phyloP scores from a whole-genome alignment of 2,888 invertebrate genomes.

The Ormyrus pomaceus region DNA sequence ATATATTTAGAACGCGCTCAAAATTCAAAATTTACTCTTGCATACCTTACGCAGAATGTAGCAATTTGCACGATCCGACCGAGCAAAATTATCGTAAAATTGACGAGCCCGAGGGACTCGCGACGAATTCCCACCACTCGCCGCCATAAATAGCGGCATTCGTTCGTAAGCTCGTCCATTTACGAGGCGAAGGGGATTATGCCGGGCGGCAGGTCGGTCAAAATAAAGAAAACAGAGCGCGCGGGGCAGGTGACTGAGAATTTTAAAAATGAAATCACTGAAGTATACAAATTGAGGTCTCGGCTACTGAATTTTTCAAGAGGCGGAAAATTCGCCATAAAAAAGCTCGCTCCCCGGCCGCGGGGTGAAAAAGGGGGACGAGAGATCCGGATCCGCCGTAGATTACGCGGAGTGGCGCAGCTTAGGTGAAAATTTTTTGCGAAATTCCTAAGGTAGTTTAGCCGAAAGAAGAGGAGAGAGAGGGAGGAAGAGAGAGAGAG shows the following conservation, averaged over 20 bases:
- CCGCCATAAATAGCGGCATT: conserved; percentile 1
- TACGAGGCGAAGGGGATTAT: conserved; percentile 17
- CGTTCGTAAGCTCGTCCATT: conserved; percentile 20
- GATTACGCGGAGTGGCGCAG: neutral
- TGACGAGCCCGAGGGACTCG: neutral
- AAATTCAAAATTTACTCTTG: no score
- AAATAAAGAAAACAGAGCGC: conserved; percentile 25
- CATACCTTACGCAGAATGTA: no score
- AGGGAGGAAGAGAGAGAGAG: neutral
- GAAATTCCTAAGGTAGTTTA: conserved; percentile 49
- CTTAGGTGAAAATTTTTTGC: conserved; percentile 25
- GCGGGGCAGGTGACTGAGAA: conserved; percentile 17
- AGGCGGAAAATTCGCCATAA: neutral
- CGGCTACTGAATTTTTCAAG: conserved; percentile 41
- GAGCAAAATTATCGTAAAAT: neutral
- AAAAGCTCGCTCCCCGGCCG: neutral
- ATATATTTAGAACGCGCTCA: no score
- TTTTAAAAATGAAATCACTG: conserved; percentile 29
- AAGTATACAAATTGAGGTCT: conserved; percentile 26
- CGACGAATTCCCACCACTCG: conserved; percentile 20
- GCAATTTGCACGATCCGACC: neutral
- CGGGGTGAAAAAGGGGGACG: neutral
- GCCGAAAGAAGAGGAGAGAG: neutral
- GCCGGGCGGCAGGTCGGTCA: neutral
- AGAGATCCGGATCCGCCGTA: neutral